Evolutionary conservation across 2,113 vertebrate species (phyloP), one percentile per base, ranked within the genome.

Genomic region (Mirounga angustirostris): DNA sequence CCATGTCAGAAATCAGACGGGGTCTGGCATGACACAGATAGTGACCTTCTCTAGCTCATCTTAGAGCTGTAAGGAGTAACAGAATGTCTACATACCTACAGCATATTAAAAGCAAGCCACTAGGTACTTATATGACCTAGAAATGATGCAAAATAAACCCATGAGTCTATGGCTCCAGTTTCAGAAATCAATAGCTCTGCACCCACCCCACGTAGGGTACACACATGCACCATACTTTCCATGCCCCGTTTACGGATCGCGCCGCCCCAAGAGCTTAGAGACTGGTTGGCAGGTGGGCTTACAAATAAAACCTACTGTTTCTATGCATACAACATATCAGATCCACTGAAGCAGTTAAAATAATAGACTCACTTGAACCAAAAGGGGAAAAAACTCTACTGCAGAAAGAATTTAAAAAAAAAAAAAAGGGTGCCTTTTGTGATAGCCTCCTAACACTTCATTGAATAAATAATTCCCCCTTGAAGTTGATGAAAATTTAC

Each of bases 401-500:
- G 3, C 3, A 46, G 13, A 63, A 91, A 80, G 59, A 73, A 93
- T 73, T 36, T 0, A 59, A 24, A 59, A 59, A 59, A 58, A 52
- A 11, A 85, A 69, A n/a, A 59, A 28, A 2, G 7, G 40, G 61
- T 19, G 30, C 7, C 43, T 43, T 83, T 61, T 93, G 88, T 69
- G 89, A 92, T 24, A 81, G 54, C 73, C 43, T 83, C 18, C 67
- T 95, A 88, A 86, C 61, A 93, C 73, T 91, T 33, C 71, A 93
- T 8, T 76, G 85, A 93, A 59, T 69, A 98, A 98, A 93, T 36
- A 91, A 84, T 88, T 88, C 85, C n/a, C 88, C 50, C 94, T 97
- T n/a, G n/a, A 88, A 89, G 89, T 5, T 97, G 92, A 94, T 90
- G 85, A 97, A 97, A 98, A 97, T n/a, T 80, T 79, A 81, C 61